Base-by-base conservation (phyloP, 2,113 vertebrate species). In the Rafetus swinhoei region DNA sequence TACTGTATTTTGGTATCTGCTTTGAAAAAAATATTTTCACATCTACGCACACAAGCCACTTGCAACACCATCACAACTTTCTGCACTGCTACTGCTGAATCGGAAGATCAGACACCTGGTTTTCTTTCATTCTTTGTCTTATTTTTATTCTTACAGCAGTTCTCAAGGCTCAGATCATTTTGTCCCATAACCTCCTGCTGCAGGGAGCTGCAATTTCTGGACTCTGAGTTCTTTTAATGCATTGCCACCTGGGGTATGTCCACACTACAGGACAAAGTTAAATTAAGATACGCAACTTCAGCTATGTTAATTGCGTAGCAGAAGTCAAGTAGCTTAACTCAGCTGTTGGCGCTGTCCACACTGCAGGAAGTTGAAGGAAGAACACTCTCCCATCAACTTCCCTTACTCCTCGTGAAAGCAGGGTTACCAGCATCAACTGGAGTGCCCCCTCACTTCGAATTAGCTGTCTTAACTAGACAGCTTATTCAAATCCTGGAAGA, bases 181-280 rank as follows among this genome's bases (percentile, higher is more conserved):
- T 83, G 76, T 81, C 65, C 86, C 53, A 39, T 0, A 79, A 15
- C 11, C n/a, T 82, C 4, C 54, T 87, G 39, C 82, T 90, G 39
- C 80, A 80, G 59, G 59, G 89, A 89, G 59, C 5, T 85, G 39
- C 52, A 81, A 93, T 93, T 95, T 93, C 92, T 72, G 81, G 82
- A 57, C 32, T 59, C 19, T 10, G n/a, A 74, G 16, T 4, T 1
- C 5, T 39, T 16, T 32, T 1, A 22, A 59, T 2, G 1, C 21
- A 11, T 14, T 89, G 74, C 2, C 87, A 2, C 62, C 6, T 45
- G 45, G 45, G 45, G 45, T 45, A 45, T 45, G 45, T 45, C 6
- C 5, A 45, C 45, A 45, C 6, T 45, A 45, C 45, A 45, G 45
- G 45, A 45, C 45, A 45, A 45, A 45, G 45, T 45, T 45, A 45